Percentiles rank a stretch among this genome's conserved stretches.
phyloP scores from a whole-genome alignment of 2,888 invertebrate species.

The Brenthis daphne region DNA sequence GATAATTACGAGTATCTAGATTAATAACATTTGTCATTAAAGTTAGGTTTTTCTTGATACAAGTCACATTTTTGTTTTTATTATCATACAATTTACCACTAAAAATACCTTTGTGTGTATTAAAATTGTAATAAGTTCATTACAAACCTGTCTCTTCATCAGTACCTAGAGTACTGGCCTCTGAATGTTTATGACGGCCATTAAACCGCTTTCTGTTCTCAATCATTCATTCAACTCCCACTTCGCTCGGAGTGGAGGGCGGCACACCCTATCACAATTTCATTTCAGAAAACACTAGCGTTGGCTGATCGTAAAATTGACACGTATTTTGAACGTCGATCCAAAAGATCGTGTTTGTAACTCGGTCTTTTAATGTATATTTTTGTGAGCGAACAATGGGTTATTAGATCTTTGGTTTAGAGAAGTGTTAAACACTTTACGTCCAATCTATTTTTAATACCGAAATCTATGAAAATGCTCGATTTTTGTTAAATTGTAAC shows the following conservation, averaged over 20 bases:
- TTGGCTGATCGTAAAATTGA: constrained; percentile 24
- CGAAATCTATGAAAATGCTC: too few species aligned
- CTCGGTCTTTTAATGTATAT: not conserved
- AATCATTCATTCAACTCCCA: constrained; percentile 26
- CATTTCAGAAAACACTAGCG: constrained; percentile 26
- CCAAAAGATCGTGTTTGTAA: not conserved
- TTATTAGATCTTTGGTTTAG: too few species aligned
- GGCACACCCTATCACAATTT: constrained; percentile 19
- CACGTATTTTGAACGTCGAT: constrained; percentile 2
- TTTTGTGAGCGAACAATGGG: too few species aligned
- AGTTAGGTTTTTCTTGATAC: too few species aligned
- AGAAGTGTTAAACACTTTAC: too few species aligned
- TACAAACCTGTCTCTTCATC: constrained; percentile 13
- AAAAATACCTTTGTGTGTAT: too few species aligned
- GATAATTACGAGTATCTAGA: too few species aligned
- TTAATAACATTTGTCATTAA: too few species aligned
- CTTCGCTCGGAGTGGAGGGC: constrained; percentile 25
- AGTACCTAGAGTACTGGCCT: constrained; percentile 21
- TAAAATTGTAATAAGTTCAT: constrained; percentile 12
- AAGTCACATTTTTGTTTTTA: too few species aligned
- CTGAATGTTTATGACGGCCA: constrained; percentile 26
- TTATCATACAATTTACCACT: too few species aligned
- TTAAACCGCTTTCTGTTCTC: constrained; percentile 30
- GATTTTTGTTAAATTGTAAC: too few species aligned
- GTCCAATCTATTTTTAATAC: too few species aligned